Evolutionary conservation across 2,888 invertebrate species (phyloP).

Genomic region (Leucoma salicis): DNA sequence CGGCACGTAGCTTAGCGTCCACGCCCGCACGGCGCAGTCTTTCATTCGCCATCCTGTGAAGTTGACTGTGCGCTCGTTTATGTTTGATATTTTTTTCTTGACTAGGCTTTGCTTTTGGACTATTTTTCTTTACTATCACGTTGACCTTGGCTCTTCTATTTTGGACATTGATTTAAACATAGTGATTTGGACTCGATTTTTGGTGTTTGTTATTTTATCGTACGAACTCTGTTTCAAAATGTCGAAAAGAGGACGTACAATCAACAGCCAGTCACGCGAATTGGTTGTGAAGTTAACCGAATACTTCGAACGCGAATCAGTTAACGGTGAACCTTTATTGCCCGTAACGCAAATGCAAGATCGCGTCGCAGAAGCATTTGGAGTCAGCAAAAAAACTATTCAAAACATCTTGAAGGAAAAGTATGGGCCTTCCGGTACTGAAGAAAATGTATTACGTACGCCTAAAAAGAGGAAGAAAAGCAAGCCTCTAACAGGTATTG

Average conservation of each 20-base stretch:
- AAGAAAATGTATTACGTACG: slow-evolving; percentile 1
- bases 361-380: slow-evolving; percentile 1
- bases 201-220: too few relatives aligned
- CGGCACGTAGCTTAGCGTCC: too few relatives aligned
- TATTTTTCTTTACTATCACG: too few relatives aligned
- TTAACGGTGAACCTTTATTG: neutral
- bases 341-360: neutral
- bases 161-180: too few relatives aligned
- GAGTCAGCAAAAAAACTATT: slow-evolving; percentile 2
- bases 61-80: too few relatives aligned
- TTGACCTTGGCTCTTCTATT: too few relatives aligned
- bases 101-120: too few relatives aligned
- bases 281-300: slow-evolving; percentile 2
- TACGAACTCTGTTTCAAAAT: too few relatives aligned
- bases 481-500: slow-evolving; percentile 3
- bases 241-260: neutral
- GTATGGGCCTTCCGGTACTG: neutral
- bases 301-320: slow-evolving; percentile 1
- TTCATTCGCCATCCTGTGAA: too few relatives aligned
- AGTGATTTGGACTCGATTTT: too few relatives aligned
- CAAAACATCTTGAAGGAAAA: slow-evolving; percentile 1
- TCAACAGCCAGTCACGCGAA: slow-evolving; percentile 2
- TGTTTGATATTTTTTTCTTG: too few relatives aligned
- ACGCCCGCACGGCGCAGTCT: too few relatives aligned
- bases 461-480: slow-evolving; percentile 4